Conservation (phyloP, 2,113 vertebrate species). For the Aix galericulata region DNA sequence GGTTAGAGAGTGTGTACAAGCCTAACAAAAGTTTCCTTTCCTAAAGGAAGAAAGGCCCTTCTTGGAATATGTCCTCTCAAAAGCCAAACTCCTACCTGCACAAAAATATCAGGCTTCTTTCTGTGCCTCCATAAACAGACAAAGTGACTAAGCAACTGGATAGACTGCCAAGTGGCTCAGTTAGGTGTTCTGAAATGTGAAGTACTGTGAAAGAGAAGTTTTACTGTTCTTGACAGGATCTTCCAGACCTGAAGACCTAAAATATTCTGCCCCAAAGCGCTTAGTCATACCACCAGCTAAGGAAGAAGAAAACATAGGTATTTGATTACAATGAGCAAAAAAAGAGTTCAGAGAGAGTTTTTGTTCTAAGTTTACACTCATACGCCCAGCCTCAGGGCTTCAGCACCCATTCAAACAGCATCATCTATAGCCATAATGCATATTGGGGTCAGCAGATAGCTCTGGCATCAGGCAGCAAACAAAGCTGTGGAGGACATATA, state of each 20-base stretch:
- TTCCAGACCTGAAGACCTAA: not conserved
- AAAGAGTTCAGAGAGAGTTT: not conserved
- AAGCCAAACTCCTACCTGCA: not conserved
- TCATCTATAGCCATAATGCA: not conserved
- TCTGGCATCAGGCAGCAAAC: not conserved
- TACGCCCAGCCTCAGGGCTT: not conserved
- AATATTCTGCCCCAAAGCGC: not conserved
- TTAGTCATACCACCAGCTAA: not conserved
- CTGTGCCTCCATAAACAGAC: not conserved
- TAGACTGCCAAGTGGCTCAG: not conserved
- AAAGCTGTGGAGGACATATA: not conserved
- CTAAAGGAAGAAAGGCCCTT: not conserved
- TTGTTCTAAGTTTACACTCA: not conserved
- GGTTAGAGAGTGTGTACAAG: not conserved
- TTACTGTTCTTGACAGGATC: not conserved
- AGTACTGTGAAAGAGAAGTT: not conserved
- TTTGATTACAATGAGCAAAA: not conserved
- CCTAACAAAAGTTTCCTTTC: not conserved
- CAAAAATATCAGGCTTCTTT: not conserved
- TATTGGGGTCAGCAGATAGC: not conserved
- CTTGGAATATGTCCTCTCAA: not conserved
- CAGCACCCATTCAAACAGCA: not conserved
- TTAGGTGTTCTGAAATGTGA: not conserved
- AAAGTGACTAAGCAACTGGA: not conserved
- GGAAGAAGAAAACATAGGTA: not conserved